Evolutionary conservation across 2,888 invertebrate genomes (phyloP).

Genomic region (Tenthredo distinguenda): DNA sequence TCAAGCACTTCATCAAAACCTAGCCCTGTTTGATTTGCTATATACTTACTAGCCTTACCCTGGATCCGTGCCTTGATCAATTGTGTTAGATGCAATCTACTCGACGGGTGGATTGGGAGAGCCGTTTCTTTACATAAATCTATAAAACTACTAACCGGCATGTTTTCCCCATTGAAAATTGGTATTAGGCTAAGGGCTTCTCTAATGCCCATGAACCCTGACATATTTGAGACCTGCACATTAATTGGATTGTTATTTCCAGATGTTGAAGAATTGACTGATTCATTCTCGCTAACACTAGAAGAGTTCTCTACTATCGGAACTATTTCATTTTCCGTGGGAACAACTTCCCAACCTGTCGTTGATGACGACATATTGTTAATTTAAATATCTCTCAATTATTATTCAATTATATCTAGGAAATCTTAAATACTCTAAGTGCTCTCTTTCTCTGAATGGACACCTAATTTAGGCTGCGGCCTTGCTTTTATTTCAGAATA

Average conservation of each 20-base stretch:
- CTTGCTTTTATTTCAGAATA: background rate
- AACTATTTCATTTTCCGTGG: background rate
- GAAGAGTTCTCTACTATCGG: background rate
- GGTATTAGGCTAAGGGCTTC: background rate
- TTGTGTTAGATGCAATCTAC: no score
- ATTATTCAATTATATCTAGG: background rate
- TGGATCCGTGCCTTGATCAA: no score
- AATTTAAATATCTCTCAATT: background rate
- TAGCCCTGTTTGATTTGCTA: background rate
- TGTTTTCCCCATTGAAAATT: no score
- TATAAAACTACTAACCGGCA: no score
- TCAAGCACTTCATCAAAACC: no score
- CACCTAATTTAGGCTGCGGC: slow-evolving; percentile 17
- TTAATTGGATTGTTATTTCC: background rate
- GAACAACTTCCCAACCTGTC: background rate
- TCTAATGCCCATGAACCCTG: background rate
- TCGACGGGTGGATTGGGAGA: no score
- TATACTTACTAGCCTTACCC: no score
- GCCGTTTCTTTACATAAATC: no score
- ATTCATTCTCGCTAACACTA: background rate
- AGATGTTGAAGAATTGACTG: background rate
- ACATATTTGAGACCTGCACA: background rate
- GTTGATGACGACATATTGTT: background rate
- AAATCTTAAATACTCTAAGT: background rate
- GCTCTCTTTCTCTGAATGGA: background rate